These are phyloP conservation scores for Pristiophorus japonicus DNA, from an alignment of 2,113 vertebrate genomes.

Conservation along the genomic window DNA sequence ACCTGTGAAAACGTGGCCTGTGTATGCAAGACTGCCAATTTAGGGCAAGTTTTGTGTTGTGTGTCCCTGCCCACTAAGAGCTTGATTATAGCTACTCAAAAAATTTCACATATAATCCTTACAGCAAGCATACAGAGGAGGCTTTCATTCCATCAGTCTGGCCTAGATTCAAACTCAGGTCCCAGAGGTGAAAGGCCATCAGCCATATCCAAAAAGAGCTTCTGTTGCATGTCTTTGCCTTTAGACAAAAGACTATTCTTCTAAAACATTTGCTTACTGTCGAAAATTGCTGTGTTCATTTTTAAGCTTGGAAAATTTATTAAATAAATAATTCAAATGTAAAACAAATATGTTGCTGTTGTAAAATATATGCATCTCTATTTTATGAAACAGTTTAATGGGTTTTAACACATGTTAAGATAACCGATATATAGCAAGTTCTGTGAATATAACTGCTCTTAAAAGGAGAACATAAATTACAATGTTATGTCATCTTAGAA, in stretches of 20 bases:
- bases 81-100: neutral
- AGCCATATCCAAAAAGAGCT: neutral
- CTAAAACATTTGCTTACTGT: neutral
- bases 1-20: neutral
- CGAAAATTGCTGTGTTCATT: neutral
- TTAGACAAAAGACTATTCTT: neutral
- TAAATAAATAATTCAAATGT: neutral
- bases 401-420: neutral
- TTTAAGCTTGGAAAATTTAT: neutral
- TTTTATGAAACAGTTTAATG: neutral
- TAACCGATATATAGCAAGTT: neutral
- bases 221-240: neutral
- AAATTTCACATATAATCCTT: neutral
- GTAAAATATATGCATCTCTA: neutral
- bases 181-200: neutral
- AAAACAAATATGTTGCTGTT: neutral
- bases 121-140: neutral
- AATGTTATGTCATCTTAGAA: neutral
- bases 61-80: neutral
- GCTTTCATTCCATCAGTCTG: slow-evolving; percentile 2
- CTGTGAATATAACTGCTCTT: neutral
- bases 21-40: neutral
- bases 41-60: neutral
- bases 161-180: neutral
- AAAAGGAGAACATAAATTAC: neutral